A percentile compares a stretch with the other conserved stretches of the same genome.
Evolutionary conservation across 2,113 vertebrate genomes (phyloP).

Genomic region (Spea multiplicata): DNA sequence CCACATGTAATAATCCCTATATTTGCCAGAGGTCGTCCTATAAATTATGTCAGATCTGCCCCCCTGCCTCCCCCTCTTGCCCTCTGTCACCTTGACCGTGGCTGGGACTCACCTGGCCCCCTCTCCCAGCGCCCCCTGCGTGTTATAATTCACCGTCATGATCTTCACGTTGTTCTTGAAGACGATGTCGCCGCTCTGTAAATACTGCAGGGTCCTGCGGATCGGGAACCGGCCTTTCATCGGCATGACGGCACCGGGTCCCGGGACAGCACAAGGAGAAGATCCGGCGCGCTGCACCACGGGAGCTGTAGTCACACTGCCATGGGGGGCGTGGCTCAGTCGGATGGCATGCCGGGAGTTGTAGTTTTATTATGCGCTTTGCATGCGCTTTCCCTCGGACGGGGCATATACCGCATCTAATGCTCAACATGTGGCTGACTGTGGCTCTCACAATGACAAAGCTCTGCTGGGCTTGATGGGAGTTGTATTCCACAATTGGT

Average conservation of each 20-base stretch:
- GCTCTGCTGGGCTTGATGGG: no score
- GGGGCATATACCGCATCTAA: no score
- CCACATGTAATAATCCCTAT: not conserved
- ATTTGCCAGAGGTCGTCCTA: not conserved
- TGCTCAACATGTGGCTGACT: no score
- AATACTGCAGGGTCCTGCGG: conserved; percentile 86
- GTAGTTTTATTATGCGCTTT: not conserved
- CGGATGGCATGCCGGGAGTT: rapidly evolving
- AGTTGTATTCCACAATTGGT: no score
- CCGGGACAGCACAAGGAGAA: conserved; percentile 1
- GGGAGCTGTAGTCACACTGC: not conserved
- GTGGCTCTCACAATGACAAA: no score
- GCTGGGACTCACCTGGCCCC: conserved; percentile 81
- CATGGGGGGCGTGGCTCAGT: not conserved
- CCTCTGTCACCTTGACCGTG: conserved; percentile 65
- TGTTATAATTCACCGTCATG: conserved; percentile 96
- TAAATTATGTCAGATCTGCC: not conserved
- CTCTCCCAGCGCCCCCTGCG: conserved; percentile 75
- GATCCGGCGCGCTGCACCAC: not conserved
- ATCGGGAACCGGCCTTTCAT: conserved; percentile 94
- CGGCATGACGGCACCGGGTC: conserved; percentile 65
- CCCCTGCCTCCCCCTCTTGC: no score
- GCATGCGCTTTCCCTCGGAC: not conserved
- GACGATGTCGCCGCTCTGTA: conserved; percentile 78
- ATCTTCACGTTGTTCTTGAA: conserved; percentile 87